phyloP scores from a whole-genome alignment of 2,113 vertebrate species.

The Spea bombifrons region DNA sequence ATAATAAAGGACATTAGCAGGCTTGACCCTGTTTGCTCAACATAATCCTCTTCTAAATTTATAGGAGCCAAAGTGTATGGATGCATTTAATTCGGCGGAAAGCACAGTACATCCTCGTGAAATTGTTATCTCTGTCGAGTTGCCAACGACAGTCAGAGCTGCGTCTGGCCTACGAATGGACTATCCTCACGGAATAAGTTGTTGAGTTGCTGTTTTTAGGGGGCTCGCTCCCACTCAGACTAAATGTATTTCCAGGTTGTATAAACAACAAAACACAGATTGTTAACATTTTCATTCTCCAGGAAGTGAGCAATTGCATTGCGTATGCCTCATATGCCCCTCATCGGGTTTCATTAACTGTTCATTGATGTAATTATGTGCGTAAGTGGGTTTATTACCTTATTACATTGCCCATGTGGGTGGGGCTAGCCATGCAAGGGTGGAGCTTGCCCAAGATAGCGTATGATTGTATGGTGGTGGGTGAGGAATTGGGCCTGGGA shows the following conservation, averaged over 20 bases:
- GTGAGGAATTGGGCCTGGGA: too few species aligned
- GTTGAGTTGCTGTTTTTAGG: not conserved
- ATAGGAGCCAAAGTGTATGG: conserved; percentile 3
- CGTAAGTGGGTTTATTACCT: too few species aligned
- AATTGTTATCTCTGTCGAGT: conserved; percentile 3
- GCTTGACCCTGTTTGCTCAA: not conserved
- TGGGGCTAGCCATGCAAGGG: too few species aligned
- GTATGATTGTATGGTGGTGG: too few species aligned
- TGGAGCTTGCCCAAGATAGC: too few species aligned
- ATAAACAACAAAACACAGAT: conserved; percentile 35
- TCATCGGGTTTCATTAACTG: too few species aligned
- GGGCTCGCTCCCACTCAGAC: not conserved
- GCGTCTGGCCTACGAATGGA: not conserved
- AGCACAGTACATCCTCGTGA: conserved; percentile 32
- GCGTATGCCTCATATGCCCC: too few species aligned
- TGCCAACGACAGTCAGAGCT: conserved; percentile 12
- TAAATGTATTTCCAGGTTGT: conserved; percentile 26
- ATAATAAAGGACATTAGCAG: too few species aligned
- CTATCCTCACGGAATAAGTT: conserved; percentile 3
- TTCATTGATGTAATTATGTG: too few species aligned
- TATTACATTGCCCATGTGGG: too few species aligned
- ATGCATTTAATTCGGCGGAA: conserved; percentile 19
- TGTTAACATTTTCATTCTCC: too few species aligned
- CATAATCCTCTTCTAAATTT: not conserved
- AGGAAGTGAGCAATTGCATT: too few species aligned